Evolutionary conservation across 2,797 vertebrate genomes (phyloP).

Genomic region (Adrianichthys oophorus): DNA sequence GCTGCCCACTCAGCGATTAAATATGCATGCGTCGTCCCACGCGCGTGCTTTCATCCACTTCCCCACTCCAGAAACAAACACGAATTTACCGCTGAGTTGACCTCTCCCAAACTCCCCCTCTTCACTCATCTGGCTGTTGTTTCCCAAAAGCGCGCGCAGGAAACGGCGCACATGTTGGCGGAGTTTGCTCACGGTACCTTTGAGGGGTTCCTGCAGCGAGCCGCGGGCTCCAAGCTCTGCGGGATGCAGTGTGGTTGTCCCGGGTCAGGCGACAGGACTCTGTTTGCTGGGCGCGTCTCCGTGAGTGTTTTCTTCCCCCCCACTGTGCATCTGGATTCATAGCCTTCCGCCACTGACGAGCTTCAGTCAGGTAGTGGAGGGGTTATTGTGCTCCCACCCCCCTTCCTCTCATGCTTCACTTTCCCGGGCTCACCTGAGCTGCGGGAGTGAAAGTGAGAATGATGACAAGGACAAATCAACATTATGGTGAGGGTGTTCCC

Average conservation of each 20-base stretch:
- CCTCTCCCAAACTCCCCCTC: not conserved
- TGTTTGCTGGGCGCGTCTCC: constrained; percentile 54
- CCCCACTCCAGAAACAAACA: constrained; percentile 40
- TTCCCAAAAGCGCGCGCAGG: constrained; percentile 3
- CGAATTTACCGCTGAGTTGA: constrained; percentile 27
- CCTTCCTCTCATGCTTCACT: constrained; percentile 21
- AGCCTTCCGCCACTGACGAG: constrained; percentile 56
- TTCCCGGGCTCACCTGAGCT: constrained; percentile 1
- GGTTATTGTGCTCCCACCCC: constrained; percentile 35
- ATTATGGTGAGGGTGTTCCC: too few species aligned
- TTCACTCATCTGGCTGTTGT: constrained; percentile 3
- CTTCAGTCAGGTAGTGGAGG: constrained; percentile 31
- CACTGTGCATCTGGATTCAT: constrained; percentile 44
- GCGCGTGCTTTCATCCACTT: constrained; percentile 22
- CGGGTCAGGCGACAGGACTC: constrained; percentile 27
- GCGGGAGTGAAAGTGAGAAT: too few species aligned
- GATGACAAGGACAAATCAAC: too few species aligned
- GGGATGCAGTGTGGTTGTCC: constrained; percentile 8
- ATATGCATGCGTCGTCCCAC: constrained; percentile 65
- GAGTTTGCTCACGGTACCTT: constrained; percentile 60
- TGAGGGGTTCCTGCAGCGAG: constrained; percentile 20
- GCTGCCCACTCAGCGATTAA: constrained; percentile 66
- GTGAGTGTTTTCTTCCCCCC: constrained; percentile 51
- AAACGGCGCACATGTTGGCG: constrained; percentile 18
- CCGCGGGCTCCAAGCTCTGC: constrained; percentile 29